phyloP scores from a whole-genome alignment of 2,113 vertebrate genomes.

The Rhea americana region DNA sequence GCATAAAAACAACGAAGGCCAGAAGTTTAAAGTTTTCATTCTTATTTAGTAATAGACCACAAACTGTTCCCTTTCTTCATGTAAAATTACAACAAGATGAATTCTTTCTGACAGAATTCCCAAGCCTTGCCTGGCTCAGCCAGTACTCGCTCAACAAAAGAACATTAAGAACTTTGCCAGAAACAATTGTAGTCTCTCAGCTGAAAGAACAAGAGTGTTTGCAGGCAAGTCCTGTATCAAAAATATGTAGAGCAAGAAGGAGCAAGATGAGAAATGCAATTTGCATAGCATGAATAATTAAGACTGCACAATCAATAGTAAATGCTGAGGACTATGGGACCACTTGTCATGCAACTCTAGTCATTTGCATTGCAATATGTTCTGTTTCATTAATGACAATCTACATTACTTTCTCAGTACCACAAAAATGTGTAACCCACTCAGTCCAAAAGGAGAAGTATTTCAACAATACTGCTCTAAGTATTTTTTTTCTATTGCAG shows the following conservation, averaged over 20 bases:
- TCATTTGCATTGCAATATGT: slow-evolving; percentile 55
- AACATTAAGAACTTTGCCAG: slow-evolving; percentile 57
- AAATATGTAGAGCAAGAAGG: slow-evolving; percentile 61
- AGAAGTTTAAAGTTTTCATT: slow-evolving; percentile 17
- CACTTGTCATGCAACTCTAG: slow-evolving; percentile 42
- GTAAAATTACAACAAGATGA: not conserved
- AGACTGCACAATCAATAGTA: slow-evolving; percentile 43
- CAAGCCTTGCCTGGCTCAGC: not conserved
- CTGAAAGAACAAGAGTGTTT: slow-evolving; percentile 50
- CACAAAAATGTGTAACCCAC: not conserved
- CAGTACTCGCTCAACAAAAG: not conserved
- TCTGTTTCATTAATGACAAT: slow-evolving; percentile 55
- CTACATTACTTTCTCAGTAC: slow-evolving; percentile 5
- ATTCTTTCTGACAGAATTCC: slow-evolving; percentile 25
- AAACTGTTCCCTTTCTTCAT: not conserved
- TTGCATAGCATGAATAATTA: slow-evolving; percentile 67
- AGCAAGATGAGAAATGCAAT: slow-evolving; percentile 63
- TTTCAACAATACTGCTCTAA: not conserved
- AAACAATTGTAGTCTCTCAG: slow-evolving; percentile 41
- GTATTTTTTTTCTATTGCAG: not conserved
- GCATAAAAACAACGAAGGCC: not conserved
- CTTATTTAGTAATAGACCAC: not conserved
- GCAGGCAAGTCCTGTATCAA: slow-evolving; percentile 44
- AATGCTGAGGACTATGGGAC: slow-evolving; percentile 37
- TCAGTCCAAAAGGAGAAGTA: not conserved